A percentile compares a stretch with the other conserved stretches of the same genome.
Conservation (phyloP, 2,113 vertebrate genomes). For the Hyperopisus bebe region DNA sequence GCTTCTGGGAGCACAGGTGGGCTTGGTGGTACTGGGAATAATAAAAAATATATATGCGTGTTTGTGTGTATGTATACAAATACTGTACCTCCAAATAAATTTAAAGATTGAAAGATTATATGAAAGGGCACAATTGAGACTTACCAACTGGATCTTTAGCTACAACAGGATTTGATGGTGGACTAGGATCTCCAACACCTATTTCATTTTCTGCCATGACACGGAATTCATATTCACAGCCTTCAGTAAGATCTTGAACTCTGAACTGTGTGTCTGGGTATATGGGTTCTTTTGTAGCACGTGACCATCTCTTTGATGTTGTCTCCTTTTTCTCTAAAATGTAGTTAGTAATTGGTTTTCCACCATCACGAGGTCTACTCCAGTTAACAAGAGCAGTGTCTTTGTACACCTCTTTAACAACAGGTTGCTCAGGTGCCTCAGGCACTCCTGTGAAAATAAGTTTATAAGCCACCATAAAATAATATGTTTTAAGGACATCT, state of each 20-base stretch:
- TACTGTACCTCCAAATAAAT: neutral
- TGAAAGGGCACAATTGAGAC: constrained; percentile 24
- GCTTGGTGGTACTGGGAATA: constrained; percentile 72
- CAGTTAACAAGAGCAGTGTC: constrained; percentile 83
- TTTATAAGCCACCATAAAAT: neutral
- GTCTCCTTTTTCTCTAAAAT: constrained; percentile 93
- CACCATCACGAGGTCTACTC: constrained; percentile 88
- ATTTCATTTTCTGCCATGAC: constrained; percentile 96
- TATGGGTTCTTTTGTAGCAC: constrained; percentile 78
- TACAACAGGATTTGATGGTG: constrained; percentile 84
- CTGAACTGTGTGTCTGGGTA: constrained; percentile 84
- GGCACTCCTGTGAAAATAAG: constrained; percentile 74
- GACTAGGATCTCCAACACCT: constrained; percentile 86
- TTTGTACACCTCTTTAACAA: constrained; percentile 79
- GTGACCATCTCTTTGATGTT: constrained; percentile 81
- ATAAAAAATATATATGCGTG: neutral
- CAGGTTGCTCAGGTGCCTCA: constrained; percentile 87
- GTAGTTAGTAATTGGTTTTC: constrained; percentile 94
- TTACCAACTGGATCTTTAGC: constrained; percentile 93
- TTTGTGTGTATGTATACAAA: neutral
- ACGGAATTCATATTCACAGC: constrained; percentile 92
- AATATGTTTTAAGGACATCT: neutral
- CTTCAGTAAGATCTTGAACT: constrained; percentile 85
- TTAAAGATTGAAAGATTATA: neutral
- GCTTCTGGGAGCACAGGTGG: constrained; percentile 91